Conservation (phyloP, 2,888 invertebrate species). For the Sesia apiformis region DNA sequence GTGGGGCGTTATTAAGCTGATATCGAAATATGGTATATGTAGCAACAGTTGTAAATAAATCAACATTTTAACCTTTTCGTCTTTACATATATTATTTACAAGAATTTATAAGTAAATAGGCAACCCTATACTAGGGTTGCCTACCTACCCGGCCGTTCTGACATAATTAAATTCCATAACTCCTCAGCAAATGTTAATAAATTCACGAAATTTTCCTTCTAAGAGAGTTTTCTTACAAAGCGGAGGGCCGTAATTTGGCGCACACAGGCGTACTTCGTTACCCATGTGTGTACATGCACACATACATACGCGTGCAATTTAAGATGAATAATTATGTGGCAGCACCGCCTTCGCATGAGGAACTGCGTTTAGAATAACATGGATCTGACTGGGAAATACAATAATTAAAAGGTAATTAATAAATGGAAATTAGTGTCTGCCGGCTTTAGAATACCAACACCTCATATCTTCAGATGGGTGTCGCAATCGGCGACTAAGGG, state of each 20-base stretch:
- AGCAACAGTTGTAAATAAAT: no score
- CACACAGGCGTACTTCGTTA: constrained; percentile 17
- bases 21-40: no score
- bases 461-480: no score
- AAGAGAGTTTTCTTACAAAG: constrained; percentile 55
- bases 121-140: background rate
- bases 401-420: no score
- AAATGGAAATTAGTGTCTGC: no score
- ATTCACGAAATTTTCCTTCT: constrained; percentile 60
- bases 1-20: no score
- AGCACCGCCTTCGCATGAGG: constrained; percentile 55
- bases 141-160: background rate
- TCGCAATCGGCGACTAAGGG: no score
- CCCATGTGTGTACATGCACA: constrained; percentile 18
- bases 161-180: constrained; percentile 42
- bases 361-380: constrained; percentile 15
- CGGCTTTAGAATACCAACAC: no score
- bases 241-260: constrained; percentile 45
- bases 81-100: no score
- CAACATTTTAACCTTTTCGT: no score
- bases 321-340: constrained; percentile 75
- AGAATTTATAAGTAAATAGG: background rate
- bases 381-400: background rate
- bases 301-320: constrained; percentile 66
- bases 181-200: constrained; percentile 47